A percentile compares a stretch with the other conserved stretches of the same genome.
Conservation (phyloP, 2,797 vertebrate genomes). For the Lates japonicus region DNA sequence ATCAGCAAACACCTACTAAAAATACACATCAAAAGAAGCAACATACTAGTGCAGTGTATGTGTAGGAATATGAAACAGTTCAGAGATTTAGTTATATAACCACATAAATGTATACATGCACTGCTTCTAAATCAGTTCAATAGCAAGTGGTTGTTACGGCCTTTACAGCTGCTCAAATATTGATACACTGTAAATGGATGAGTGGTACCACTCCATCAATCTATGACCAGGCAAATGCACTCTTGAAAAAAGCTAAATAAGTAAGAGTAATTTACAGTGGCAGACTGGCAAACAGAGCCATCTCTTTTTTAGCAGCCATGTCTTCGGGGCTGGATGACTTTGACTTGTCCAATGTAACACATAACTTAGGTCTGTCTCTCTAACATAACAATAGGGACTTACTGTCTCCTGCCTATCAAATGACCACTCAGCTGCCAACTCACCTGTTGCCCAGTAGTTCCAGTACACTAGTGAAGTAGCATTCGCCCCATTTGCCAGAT, state of each 20-base stretch:
- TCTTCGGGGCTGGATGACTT: not conserved
- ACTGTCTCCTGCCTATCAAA: not conserved
- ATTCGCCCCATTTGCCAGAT: not conserved
- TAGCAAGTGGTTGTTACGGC: conserved; percentile 12
- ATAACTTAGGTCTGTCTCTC: not conserved
- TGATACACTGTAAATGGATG: conserved; percentile 37
- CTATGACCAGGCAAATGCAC: not conserved
- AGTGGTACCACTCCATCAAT: not conserved
- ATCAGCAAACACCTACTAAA: not conserved
- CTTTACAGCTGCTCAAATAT: conserved; percentile 45
- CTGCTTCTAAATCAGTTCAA: conserved; percentile 11
- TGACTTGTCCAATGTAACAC: not conserved
- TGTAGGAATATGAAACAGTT: conserved; percentile 14
- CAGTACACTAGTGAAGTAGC: not conserved
- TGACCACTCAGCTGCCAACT: not conserved
- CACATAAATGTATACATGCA: conserved; percentile 20
- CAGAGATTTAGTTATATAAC: not conserved
- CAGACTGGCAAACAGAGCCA: not conserved
- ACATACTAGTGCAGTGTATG: not conserved
- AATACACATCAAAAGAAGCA: not conserved
- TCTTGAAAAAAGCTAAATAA: not conserved
- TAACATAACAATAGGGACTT: not conserved
- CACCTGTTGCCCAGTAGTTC: not conserved
- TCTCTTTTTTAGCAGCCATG: conserved; percentile 1
- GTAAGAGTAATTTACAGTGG: not conserved